Evolutionary conservation across 2,113 vertebrate species (phyloP).

Genomic region (Coracopsis vasa): DNA sequence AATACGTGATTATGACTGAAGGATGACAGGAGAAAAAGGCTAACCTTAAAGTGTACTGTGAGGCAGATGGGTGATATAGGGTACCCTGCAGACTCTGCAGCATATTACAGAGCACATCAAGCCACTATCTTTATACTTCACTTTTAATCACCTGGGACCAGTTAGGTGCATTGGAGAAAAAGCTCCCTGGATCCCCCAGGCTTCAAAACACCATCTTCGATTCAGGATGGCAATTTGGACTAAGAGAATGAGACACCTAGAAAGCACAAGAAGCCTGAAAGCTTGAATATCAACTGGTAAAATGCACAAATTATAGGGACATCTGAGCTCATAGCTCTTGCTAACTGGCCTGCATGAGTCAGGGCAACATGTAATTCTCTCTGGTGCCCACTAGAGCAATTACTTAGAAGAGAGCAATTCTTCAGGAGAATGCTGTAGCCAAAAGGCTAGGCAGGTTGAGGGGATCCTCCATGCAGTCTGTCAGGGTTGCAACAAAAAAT

Average conservation of each 20-base stretch:
- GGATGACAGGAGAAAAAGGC: background rate
- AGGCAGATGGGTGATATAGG: background rate
- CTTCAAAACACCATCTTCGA: background rate
- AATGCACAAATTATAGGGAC: background rate
- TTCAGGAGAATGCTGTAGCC: background rate
- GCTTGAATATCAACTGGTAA: background rate
- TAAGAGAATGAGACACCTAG: background rate
- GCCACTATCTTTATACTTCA: background rate
- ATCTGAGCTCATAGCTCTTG: background rate
- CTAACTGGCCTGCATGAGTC: background rate
- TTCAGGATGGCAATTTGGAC: background rate
- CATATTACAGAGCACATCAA: background rate
- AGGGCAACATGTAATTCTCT: background rate
- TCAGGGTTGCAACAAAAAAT: background rate
- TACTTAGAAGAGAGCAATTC: background rate
- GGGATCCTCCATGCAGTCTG: background rate
- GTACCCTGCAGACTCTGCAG: background rate
- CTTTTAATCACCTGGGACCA: background rate
- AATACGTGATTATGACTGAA: background rate
- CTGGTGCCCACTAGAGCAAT: background rate
- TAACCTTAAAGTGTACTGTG: background rate
- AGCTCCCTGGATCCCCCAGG: fast-evolving
- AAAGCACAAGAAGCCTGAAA: background rate
- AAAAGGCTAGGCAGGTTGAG: background rate
- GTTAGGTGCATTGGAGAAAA: background rate